Percentiles rank a stretch among this genome's conserved stretches.
phyloP scores from a whole-genome alignment of 2,888 invertebrate genomes.

The Yponomeuta malinellus region DNA sequence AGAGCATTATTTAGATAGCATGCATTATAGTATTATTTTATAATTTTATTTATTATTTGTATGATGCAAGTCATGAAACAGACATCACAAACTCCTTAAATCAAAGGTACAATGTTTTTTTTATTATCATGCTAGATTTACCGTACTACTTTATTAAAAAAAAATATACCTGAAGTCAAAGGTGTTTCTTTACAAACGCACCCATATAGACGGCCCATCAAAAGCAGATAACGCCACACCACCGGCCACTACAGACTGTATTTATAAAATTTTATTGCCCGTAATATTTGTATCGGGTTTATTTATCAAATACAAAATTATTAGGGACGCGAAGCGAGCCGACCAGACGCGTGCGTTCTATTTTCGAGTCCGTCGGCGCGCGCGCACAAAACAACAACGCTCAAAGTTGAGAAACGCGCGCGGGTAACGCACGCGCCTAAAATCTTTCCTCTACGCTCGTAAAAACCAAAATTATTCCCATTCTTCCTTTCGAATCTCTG shows the following conservation, averaged over 20 bases:
- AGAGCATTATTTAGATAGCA: too few relatives aligned
- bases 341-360: conserved; percentile 57
- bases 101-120: too few relatives aligned
- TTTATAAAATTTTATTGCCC: conserved; percentile 56
- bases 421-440: conserved; percentile 45
- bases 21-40: too few relatives aligned
- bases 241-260: conserved; percentile 22
- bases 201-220: conserved; percentile 35
- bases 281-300: conserved; percentile 60
- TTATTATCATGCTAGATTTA: too few relatives aligned
- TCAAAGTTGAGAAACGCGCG: conserved; percentile 51
- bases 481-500: conserved; percentile 2
- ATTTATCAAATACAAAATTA: conserved; percentile 52
- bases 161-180: neutral
- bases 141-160: neutral
- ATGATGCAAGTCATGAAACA: too few relatives aligned
- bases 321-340: conserved; percentile 50
- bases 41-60: too few relatives aligned
- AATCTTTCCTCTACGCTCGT: conserved; percentile 18
- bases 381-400: conserved; percentile 61
- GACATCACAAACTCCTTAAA: too few relatives aligned
- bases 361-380: conserved; percentile 51
- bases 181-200: neutral
- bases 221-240: conserved; percentile 42
- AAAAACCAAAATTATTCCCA: conserved; percentile 24